A percentile compares a stretch with the other conserved stretches of the same genome.
Evolutionary conservation across 2,113 vertebrate genomes (phyloP).

Genomic region (Salvelinus sp.): DNA sequence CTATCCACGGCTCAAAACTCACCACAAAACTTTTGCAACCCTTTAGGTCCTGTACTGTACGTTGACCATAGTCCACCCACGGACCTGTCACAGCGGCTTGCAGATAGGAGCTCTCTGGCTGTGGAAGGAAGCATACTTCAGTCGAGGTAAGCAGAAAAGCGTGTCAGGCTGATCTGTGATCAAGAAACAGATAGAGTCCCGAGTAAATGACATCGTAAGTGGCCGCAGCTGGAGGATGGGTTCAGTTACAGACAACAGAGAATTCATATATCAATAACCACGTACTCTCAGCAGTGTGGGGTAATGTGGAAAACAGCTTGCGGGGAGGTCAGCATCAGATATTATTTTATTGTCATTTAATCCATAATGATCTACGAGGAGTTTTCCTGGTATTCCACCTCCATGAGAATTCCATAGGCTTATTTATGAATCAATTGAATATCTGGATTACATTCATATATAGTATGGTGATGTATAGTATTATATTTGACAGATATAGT

Average conservation of each 20-base stretch:
- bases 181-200: constrained; percentile 14
- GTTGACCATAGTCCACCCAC: too few relatives aligned
- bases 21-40: too few relatives aligned
- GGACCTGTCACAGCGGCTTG: too few relatives aligned
- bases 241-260: neutral
- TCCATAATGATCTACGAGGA: neutral
- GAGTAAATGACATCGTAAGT: constrained; percentile 46
- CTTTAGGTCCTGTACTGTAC: too few relatives aligned
- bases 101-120: neutral
- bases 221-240: constrained; percentile 44
- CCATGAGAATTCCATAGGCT: neutral
- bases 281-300: constrained; percentile 12
- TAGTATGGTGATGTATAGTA: too few relatives aligned
- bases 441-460: too few relatives aligned
- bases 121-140: neutral
- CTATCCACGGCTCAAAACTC: too few relatives aligned
- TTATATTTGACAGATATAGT: too few relatives aligned
- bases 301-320: neutral
- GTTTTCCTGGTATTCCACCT: neutral
- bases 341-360: constrained; percentile 29
- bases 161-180: constrained; percentile 16
- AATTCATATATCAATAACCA: constrained; percentile 32
- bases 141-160: constrained; percentile 13
- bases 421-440: neutral
- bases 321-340: constrained; percentile 13